Conservation (phyloP, 2,113 vertebrate genomes). For the Pseudopodoces humilis region DNA sequence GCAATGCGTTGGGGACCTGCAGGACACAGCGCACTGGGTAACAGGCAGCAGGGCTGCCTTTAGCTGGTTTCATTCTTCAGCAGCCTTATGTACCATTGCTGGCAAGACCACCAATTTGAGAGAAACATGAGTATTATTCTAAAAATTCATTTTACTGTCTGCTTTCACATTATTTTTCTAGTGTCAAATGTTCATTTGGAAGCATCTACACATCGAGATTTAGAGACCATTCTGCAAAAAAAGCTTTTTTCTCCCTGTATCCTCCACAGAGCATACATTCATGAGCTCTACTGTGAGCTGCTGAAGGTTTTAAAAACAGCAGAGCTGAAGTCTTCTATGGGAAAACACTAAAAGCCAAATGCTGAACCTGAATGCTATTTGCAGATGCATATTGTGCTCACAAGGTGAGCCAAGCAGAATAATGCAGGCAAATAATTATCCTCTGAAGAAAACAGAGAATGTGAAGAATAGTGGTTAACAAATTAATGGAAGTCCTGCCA, state of each 20-base stretch:
- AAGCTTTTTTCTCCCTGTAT: not conserved
- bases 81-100: not conserved
- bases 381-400: not conserved
- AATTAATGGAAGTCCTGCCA: not conserved
- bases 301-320: not conserved
- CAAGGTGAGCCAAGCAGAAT: not conserved
- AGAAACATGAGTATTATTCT: not conserved
- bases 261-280: not conserved
- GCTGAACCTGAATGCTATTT: not conserved
- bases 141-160: not conserved
- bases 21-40: not conserved
- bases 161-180: not conserved
- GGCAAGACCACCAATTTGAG: not conserved
- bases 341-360: not conserved
- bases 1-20: not conserved
- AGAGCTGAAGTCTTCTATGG: not conserved
- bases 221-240: not conserved
- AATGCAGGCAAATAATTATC: not conserved
- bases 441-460: slow-evolving; percentile 12
- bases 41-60: not conserved
- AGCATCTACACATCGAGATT: not conserved
- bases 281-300: not conserved
- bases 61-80: not conserved
- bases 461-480: not conserved
- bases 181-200: not conserved